Evolutionary conservation across 2,797 vertebrate genomes (phyloP).

Genomic region (Lindbergichthys nudifrons): DNA sequence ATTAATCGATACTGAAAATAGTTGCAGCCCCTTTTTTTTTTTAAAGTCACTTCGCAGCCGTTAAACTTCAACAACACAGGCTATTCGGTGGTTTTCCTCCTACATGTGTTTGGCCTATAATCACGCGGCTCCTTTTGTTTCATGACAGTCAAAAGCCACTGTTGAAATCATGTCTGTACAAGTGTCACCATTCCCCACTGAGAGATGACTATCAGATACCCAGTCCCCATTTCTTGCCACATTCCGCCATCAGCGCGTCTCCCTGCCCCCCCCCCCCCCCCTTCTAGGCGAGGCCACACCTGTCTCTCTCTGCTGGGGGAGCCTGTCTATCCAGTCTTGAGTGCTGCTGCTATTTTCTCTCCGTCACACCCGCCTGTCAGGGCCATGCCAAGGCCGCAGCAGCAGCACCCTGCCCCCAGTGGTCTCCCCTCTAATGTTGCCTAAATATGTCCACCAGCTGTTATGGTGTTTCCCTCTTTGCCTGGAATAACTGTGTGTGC

Average conservation of each 20-base stretch:
- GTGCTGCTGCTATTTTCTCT: conserved; percentile 80
- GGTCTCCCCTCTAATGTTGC: conserved; percentile 63
- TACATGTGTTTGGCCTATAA: neutral
- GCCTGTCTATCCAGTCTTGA: conserved; percentile 80
- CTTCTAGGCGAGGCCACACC: conserved; percentile 79
- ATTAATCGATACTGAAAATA: too few species aligned
- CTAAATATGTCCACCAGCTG: conserved; percentile 67
- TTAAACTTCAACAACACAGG: neutral
- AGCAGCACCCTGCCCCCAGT: conserved; percentile 52
- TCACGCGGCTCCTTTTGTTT: neutral
- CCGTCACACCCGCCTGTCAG: conserved; percentile 79
- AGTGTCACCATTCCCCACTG: conserved; percentile 18
- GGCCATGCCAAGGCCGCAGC: conserved; percentile 65
- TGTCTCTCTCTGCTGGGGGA: conserved; percentile 78
- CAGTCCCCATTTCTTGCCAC: conserved; percentile 60
- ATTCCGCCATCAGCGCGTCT: conserved; percentile 55
- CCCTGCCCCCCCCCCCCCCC: conserved; percentile 46
- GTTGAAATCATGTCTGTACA: conserved; percentile 52
- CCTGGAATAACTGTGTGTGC: conserved; percentile 28
- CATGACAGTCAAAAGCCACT: neutral
- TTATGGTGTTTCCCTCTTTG: conserved; percentile 42
- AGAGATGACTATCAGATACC: conserved; percentile 50
- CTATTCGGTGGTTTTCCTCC: neutral
- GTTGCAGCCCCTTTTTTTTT: too few species aligned
- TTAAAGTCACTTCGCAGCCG: neutral